Percentiles rank a stretch among this genome's conserved stretches.
phyloP scores from a whole-genome alignment of 1,140 invertebrate species.

The Palaemon carinicauda region DNA sequence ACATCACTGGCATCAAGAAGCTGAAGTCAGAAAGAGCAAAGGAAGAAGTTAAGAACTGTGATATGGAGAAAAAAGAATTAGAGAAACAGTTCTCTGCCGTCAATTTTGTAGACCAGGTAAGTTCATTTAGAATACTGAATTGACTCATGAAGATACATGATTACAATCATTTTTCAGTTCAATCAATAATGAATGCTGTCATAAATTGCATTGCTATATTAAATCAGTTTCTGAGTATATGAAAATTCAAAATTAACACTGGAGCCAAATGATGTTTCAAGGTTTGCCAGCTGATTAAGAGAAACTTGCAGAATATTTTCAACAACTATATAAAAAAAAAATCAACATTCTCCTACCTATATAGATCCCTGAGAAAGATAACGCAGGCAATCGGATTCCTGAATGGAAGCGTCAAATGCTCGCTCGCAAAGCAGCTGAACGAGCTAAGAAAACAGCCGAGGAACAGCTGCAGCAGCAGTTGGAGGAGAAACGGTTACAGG shows the following conservation, averaged over 20 bases:
- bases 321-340: no score
- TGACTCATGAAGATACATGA: background rate
- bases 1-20: slow-evolving; percentile 89
- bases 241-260: background rate
- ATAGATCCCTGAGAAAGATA: slow-evolving; percentile 88
- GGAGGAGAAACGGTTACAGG: slow-evolving; percentile 82
- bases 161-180: background rate
- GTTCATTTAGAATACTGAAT: slow-evolving; percentile 21
- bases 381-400: slow-evolving; percentile 87
- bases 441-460: slow-evolving; percentile 87
- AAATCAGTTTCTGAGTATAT: no score
- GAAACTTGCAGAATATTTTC: background rate
- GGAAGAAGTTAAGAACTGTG: slow-evolving; percentile 79
- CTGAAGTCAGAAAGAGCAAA: slow-evolving; percentile 86
- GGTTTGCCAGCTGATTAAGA: background rate
- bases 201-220: no score
- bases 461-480: slow-evolving; percentile 83
- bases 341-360: background rate
- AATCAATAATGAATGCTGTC: background rate
- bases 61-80: slow-evolving; percentile 82
- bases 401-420: slow-evolving; percentile 95
- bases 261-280: background rate
- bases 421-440: slow-evolving; percentile 90
- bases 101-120: slow-evolving; percentile 88
- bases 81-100: slow-evolving; percentile 83